Conservation (phyloP, 2,888 invertebrate species). For the Dascillus cervinus region DNA sequence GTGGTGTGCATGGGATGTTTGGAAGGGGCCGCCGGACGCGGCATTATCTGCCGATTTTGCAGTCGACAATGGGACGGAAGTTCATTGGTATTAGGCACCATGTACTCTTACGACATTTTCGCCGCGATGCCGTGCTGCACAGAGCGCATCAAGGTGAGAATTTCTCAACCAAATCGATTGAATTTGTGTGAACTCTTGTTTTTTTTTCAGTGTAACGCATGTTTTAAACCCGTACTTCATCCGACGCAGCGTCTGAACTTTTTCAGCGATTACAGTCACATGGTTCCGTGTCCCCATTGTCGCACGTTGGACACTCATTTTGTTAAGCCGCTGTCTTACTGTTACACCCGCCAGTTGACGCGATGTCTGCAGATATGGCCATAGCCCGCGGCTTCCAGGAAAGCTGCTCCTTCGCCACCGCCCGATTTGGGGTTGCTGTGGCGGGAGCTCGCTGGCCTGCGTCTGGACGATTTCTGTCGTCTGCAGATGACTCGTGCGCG, state of each 20-base stretch:
- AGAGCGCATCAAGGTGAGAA: slow-evolving; percentile 77
- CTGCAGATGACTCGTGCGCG: slow-evolving; percentile 41
- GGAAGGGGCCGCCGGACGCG: slow-evolving; percentile 71
- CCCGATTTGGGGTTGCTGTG: slow-evolving; percentile 41
- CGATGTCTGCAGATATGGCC: slow-evolving; percentile 66
- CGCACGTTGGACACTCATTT: slow-evolving; percentile 87
- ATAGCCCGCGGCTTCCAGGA: slow-evolving; percentile 64
- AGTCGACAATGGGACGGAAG: slow-evolving; percentile 87
- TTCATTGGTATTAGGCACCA: slow-evolving; percentile 88
- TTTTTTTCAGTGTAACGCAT: slow-evolving; percentile 78
- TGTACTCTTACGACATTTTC: slow-evolving; percentile 98
- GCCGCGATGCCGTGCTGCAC: slow-evolving; percentile 95
- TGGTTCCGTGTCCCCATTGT: slow-evolving; percentile 87
- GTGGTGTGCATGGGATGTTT: slow-evolving; percentile 93
- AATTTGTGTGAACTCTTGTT: slow-evolving; percentile 13
- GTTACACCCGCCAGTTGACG: slow-evolving; percentile 60
- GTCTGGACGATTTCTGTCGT: slow-evolving; percentile 42
- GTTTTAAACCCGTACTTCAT: slow-evolving; percentile 80
- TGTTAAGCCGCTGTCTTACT: slow-evolving; percentile 80
- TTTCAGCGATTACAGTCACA: slow-evolving; percentile 93
- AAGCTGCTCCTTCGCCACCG: slow-evolving; percentile 42
- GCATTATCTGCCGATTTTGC: slow-evolving; percentile 78
- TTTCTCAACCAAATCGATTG: too few species aligned
- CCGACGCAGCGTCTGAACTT: slow-evolving; percentile 80
- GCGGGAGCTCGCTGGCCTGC: slow-evolving; percentile 42